phyloP scores from a whole-genome alignment of 2,888 invertebrate genomes.

The Cactoblastis cactorum region DNA sequence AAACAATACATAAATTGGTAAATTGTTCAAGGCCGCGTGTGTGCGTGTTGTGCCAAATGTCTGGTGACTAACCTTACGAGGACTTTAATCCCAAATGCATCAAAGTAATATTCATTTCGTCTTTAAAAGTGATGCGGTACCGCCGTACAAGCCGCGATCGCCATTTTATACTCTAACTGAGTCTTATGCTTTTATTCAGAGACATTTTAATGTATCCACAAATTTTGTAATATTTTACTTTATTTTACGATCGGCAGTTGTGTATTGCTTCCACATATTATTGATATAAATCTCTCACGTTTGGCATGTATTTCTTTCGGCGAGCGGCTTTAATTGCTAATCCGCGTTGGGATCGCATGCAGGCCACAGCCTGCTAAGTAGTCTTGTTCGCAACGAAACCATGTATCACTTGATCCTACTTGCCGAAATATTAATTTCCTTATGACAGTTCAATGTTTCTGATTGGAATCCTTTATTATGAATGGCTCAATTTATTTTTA shows the following conservation, averaged over 20 bases:
- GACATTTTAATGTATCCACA: not conserved
- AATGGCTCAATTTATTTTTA: no score
- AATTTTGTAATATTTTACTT: not conserved
- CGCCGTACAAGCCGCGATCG: not conserved
- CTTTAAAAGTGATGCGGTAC: constrained; percentile 3
- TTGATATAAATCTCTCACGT: constrained; percentile 66
- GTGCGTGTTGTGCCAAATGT: no score
- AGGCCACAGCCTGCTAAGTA: not conserved
- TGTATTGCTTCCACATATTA: constrained; percentile 75
- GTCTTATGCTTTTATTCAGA: not conserved
- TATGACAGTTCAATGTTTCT: constrained; percentile 5
- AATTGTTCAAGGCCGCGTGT: no score
- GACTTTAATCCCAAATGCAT: constrained; percentile 45
- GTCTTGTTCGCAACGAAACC: not conserved
- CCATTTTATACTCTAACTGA: not conserved
- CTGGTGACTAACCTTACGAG: constrained; percentile 20
- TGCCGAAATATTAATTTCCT: constrained; percentile 5
- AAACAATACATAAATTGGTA: constrained; percentile 27
- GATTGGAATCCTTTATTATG: no score
- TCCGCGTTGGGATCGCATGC: no score
- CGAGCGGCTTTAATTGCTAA: not conserved
- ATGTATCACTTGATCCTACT: not conserved
- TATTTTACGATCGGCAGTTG: constrained; percentile 26
- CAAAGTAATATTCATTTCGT: constrained; percentile 53
- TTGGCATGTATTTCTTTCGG: constrained; percentile 40